Percentiles rank a stretch among this genome's conserved stretches.
phyloP scores from a whole-genome alignment of 2,888 invertebrate species.

The Hesperia comma region DNA sequence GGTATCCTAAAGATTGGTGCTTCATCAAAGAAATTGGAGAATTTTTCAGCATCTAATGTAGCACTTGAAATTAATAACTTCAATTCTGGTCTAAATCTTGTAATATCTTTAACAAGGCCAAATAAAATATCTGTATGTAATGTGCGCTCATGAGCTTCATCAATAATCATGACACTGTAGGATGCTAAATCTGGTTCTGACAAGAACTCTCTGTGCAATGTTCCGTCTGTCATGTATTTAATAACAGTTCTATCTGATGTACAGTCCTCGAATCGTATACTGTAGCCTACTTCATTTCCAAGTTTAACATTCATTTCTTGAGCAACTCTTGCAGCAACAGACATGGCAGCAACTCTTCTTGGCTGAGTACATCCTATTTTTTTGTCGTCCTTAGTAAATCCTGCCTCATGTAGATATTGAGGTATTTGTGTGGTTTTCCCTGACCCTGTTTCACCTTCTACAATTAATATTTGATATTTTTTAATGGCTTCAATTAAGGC shows the following conservation, averaged over 20 bases:
- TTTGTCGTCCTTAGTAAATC: conserved; percentile 92
- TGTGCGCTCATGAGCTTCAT: conserved; percentile 99
- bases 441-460: conserved; percentile 99
- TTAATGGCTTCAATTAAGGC: conserved; percentile 95
- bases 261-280: conserved; percentile 99
- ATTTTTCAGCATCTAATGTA: conserved; percentile 98
- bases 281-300: conserved; percentile 95
- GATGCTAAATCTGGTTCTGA: conserved; percentile 98
- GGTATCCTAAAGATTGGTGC: conserved; percentile 99
- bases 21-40: conserved; percentile 98
- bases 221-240: conserved; percentile 99
- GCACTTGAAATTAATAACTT: conserved; percentile 99
- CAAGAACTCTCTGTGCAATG: conserved; percentile 97
- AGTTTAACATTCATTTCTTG: conserved; percentile 98
- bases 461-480: conserved; percentile 95
- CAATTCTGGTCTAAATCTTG: conserved; percentile 95
- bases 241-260: conserved; percentile 98
- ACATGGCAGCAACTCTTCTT: conserved; percentile 99
- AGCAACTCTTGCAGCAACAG: conserved; percentile 98
- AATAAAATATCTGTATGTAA: conserved; percentile 99
- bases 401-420: conserved; percentile 98
- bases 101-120: conserved; percentile 98
- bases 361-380: conserved; percentile 99
- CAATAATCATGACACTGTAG: conserved; percentile 99
- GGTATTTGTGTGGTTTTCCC: conserved; percentile 99